A percentile compares a stretch with the other conserved stretches of the same genome.
phyloP scores from a whole-genome alignment of 1,140 invertebrate genomes.

The Camponotus pennsylvanicus region DNA sequence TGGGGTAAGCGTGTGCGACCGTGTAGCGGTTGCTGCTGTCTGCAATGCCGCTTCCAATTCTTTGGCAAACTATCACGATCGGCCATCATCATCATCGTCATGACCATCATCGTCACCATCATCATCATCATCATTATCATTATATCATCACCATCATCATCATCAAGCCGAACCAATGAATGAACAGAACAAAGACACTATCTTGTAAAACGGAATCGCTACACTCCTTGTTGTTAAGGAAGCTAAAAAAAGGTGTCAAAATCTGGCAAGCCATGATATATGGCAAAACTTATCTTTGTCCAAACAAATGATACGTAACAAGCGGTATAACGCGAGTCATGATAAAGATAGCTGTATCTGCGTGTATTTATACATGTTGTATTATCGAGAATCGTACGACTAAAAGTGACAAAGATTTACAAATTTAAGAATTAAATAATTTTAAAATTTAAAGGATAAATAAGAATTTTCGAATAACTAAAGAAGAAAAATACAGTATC shows the following conservation, averaged over 20 bases:
- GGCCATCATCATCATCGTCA: slow-evolving; percentile 38
- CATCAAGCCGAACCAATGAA: slow-evolving; percentile 85
- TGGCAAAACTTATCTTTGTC: slow-evolving; percentile 51
- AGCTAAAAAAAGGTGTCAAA: slow-evolving; percentile 66
- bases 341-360: slow-evolving; percentile 33
- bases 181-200: slow-evolving; percentile 85
- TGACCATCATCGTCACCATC: slow-evolving; percentile 21
- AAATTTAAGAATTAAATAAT: slow-evolving; percentile 7
- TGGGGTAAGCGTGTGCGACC: slow-evolving; percentile 90
- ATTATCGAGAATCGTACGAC: slow-evolving; percentile 49
- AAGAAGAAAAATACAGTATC: background rate
- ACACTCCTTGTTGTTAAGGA: slow-evolving; percentile 63
- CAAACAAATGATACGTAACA: slow-evolving; percentile 55
- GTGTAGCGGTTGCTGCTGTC: slow-evolving; percentile 89
- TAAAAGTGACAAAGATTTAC: slow-evolving; percentile 33
- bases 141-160: slow-evolving; percentile 50
- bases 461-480: background rate
- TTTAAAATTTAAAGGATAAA: background rate
- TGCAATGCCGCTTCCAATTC: slow-evolving; percentile 89
- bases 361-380: background rate
- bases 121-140: slow-evolving; percentile 2
- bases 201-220: slow-evolving; percentile 77
- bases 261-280: slow-evolving; percentile 63
- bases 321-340: slow-evolving; percentile 41
- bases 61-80: slow-evolving; percentile 85